Conservation (phyloP, 2,888 invertebrate genomes). For the Rotaria sp. region DNA sequence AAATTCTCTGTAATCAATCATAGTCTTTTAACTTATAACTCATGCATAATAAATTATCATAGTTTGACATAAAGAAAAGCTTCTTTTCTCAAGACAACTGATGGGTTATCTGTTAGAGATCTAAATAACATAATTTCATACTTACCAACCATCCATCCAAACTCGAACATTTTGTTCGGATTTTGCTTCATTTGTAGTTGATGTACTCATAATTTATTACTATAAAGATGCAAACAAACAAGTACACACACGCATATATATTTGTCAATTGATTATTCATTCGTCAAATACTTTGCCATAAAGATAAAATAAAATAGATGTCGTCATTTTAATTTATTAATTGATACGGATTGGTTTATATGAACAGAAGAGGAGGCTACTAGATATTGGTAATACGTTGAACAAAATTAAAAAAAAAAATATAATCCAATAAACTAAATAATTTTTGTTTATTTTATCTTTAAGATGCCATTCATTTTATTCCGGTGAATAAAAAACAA, state of each 20-base stretch:
- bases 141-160: conserved; percentile 81
- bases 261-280: not conserved
- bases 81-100: not conserved
- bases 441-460: too few species aligned
- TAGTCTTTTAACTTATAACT: too few species aligned
- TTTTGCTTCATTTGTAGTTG: not conserved
- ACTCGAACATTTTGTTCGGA: conserved; percentile 60
- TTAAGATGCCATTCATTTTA: not conserved
- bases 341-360: not conserved
- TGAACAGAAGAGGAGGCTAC: not conserved
- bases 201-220: not conserved
- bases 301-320: not conserved
- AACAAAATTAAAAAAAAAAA: not conserved
- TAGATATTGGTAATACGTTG: not conserved
- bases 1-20: too few species aligned
- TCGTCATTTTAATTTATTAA: not conserved
- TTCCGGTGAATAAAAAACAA: not conserved
- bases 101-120: not conserved
- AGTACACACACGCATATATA: not conserved
- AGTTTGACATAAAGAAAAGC: too few species aligned
- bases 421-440: not conserved
- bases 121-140: conserved; percentile 43
- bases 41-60: too few species aligned
- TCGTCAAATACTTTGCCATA: not conserved
- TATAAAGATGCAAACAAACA: not conserved